Evolutionary conservation across 2,797 vertebrate genomes (phyloP).

Genomic region (Sphenodon punctatus): DNA sequence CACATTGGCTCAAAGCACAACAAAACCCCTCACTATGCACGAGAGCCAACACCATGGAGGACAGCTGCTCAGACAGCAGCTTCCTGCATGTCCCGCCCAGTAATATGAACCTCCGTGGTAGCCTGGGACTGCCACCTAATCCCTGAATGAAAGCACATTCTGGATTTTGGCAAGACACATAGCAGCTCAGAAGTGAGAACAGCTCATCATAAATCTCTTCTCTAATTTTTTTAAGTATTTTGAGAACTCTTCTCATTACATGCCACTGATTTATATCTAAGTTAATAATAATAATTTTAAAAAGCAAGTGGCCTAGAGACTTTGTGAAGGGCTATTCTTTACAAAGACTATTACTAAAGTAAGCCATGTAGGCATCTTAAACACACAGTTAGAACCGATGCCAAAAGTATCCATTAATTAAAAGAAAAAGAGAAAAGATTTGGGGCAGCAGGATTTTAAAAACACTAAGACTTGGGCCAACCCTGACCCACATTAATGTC

Average conservation of each 20-base stretch:
- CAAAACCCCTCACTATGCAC: too few species aligned
- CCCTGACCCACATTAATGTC: not conserved
- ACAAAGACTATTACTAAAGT: fast-evolving
- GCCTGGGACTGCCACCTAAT: too few species aligned
- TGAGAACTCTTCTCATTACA: not conserved
- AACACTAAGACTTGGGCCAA: not conserved
- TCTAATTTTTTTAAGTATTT: not conserved
- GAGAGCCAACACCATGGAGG: too few species aligned
- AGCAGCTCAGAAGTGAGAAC: not conserved
- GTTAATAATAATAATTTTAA: not conserved
- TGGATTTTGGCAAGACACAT: fast-evolving
- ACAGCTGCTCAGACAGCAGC: too few species aligned
- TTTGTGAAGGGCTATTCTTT: not conserved
- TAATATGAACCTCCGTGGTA: too few species aligned
- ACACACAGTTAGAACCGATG: fast-evolving
- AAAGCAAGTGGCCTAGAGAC: not conserved
- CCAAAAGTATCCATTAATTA: not conserved
- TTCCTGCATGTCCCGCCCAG: too few species aligned
- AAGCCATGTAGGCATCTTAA: not conserved
- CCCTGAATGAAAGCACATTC: slow-evolving; percentile 5
- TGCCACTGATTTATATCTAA: not conserved
- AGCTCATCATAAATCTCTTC: not conserved
- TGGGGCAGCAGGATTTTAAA: not conserved
- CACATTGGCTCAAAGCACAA: too few species aligned
- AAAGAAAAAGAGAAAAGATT: not conserved